Conservation (phyloP, 2,888 invertebrate species). For the Endomychus coccineus region DNA sequence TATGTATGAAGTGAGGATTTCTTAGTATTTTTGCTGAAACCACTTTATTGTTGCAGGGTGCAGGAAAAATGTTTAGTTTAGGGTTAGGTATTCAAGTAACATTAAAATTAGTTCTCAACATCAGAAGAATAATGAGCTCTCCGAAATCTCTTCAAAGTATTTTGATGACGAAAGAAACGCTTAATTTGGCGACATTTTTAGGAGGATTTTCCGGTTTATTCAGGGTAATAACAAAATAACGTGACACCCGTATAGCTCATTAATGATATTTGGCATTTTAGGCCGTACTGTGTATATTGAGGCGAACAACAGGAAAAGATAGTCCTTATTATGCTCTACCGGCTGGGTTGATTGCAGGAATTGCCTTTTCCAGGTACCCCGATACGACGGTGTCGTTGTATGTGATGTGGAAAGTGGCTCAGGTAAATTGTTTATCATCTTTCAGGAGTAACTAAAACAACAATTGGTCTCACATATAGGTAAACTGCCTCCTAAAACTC, state of each 20-base stretch:
- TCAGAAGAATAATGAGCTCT: constrained; percentile 47
- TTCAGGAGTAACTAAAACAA: background rate
- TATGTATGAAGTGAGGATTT: no score
- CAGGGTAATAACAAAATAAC: constrained; percentile 47
- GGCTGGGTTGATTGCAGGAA: constrained; percentile 63
- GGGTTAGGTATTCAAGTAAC: constrained; percentile 57
- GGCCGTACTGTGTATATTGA: constrained; percentile 58
- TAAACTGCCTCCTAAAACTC: no score
- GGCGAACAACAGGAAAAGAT: constrained; percentile 56
- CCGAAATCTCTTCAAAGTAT: constrained; percentile 47
- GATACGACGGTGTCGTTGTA: constrained; percentile 74
- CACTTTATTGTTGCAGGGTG: constrained; percentile 45
- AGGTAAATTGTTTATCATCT: constrained; percentile 47
- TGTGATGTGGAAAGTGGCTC: constrained; percentile 73
- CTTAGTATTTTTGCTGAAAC: no score
- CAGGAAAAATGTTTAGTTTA: constrained; percentile 51
- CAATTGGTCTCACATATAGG: no score
- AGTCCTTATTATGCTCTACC: constrained; percentile 57
- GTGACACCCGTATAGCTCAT: background rate
- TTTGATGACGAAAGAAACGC: constrained; percentile 49
- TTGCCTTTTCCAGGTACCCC: constrained; percentile 65
- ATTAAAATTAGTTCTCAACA: constrained; percentile 52
- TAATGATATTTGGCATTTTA: constrained; percentile 33
- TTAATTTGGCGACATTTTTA: constrained; percentile 60
- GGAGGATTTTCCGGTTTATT: constrained; percentile 62